Conservation (phyloP, 2,113 vertebrate genomes). For the Dendrocopos noguchii region DNA sequence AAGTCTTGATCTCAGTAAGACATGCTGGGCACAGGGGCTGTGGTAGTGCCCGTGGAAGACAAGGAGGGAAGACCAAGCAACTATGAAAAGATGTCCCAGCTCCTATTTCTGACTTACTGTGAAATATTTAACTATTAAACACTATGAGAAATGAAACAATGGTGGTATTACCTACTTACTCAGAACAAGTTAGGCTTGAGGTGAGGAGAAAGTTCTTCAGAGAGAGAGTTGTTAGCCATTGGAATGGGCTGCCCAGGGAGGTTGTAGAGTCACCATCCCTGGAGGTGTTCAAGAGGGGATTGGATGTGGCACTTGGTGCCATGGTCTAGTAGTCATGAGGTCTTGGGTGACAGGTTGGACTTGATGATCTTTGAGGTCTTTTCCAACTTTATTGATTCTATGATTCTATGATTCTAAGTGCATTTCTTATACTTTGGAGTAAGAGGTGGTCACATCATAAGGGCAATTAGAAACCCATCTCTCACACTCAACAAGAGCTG, state of each 20-base stretch:
- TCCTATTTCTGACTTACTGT: not conserved
- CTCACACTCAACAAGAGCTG: not conserved
- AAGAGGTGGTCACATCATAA: not conserved
- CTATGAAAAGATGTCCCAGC: not conserved
- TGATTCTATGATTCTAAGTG: too few species aligned
- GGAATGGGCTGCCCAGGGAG: too few species aligned
- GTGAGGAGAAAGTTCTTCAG: too few species aligned
- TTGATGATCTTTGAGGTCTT: too few species aligned
- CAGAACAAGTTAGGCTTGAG: too few species aligned
- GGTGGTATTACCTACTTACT: not conserved
- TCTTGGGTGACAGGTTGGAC: too few species aligned
- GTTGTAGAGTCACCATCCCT: too few species aligned
- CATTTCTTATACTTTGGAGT: not conserved
- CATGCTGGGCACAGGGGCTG: rapidly evolving
- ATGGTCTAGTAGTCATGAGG: too few species aligned
- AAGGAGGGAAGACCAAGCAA: not conserved
- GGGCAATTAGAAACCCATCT: not conserved
- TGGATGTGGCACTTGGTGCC: too few species aligned
- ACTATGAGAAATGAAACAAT: not conserved
- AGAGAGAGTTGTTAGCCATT: too few species aligned
- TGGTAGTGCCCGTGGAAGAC: not conserved
- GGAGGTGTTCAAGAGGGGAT: too few species aligned
- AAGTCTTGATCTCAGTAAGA: not conserved
- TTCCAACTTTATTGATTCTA: too few species aligned
- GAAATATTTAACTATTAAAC: not conserved